Evolutionary conservation across 2,888 invertebrate genomes (phyloP), one percentile per base, ranked within the genome.

Genomic region (Hesperia comma): DNA sequence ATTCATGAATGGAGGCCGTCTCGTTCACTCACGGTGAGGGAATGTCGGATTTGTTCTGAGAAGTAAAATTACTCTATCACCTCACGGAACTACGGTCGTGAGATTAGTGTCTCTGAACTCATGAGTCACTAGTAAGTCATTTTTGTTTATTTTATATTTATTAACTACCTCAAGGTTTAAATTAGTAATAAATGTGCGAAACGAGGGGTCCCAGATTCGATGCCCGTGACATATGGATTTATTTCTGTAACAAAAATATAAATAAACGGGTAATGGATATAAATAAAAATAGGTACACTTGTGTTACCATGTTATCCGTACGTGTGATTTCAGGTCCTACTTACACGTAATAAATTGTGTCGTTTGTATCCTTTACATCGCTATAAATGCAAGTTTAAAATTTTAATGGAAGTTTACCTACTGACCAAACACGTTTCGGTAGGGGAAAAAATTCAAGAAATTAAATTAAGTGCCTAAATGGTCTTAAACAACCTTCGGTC

Each of bases 11-110:
- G 51, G 49, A 49, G 19, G 19, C 10, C 49, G 49, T 51, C 14
- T 51, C 26, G n/a, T 51, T 51, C 51, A 17, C 51, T 51, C 51
- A 26, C 51, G 12, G 6, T 51, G 21, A 6, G 72, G 67, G 75
- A 78, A 78, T 77, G 74, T 75, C 74, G 72, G 77, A 71, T 72
- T 71, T 69, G 74, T 78, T 78, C 75, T 69, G 71, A 71, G 78
- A 79, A 75, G 63, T 60, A 12, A 70, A 70, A 71, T 61, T 61
- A 61, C 61, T 40, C 15, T 19, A 21, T 49, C 49, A 49, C 72
- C 74, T 75, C 67, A 68, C 75, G 75, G 75, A 74, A 73, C 74
- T 70, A 46, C n/a, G 41, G 63, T 61, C 21, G 60, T 67, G 51
- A 63, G 68, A 70, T 64, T 58, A 60, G 54, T 69, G 46, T 17